Base-by-base conservation (phyloP, 2,797 vertebrate genomes). In the Triplophysa yarkandensis region DNA sequence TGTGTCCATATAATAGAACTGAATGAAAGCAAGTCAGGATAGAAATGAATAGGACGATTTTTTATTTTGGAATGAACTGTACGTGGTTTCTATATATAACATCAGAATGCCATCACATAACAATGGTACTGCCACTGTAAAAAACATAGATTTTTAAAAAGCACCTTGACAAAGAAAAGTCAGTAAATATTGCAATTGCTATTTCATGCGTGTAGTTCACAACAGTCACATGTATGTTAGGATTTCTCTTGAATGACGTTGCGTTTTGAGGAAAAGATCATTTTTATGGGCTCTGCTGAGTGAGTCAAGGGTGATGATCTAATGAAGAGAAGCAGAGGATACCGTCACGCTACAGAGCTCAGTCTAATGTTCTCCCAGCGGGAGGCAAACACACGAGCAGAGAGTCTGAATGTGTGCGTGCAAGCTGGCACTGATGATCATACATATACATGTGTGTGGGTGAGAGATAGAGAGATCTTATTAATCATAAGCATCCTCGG, bases 341-440 rank as follows among this genome's bases (percentile, higher is more conserved):
- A 73, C 66, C 63, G 79, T 81, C 83, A 83, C 65, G 83, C 81
- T 71, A 83, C 79, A 80, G 43, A 34, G 68, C 55, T 70, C 77
- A 57, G 48, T 55, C 70, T 84, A 81, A 84, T 84, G 77, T 76
- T 78, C 75, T 80, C 76, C 81, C 81, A 66, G 77, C 54, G 60
- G 81, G 76, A 65, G 44, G 10, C 28, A 57, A 9, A 71, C 17
- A 71, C 17, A 36, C 21, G 14, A 17, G 10, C 43, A 70, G 39
- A 25, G 62, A 11, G 50, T n/a, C 48, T 25, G 41, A 52, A 41
- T 32, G 27, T 71, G 54, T 28, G 58, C 11, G 21, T 6, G 28
- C n/a, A n/a, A n/a, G n/a, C 39, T 9, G 13, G 50, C 69, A 65
- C 50, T 65, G 44, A 27, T 41, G 68, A 25, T 43, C 27, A 55